A percentile compares a stretch with the other conserved stretches of the same genome.
Conservation (phyloP, 2,888 invertebrate species). For the Meteorus colon region DNA sequence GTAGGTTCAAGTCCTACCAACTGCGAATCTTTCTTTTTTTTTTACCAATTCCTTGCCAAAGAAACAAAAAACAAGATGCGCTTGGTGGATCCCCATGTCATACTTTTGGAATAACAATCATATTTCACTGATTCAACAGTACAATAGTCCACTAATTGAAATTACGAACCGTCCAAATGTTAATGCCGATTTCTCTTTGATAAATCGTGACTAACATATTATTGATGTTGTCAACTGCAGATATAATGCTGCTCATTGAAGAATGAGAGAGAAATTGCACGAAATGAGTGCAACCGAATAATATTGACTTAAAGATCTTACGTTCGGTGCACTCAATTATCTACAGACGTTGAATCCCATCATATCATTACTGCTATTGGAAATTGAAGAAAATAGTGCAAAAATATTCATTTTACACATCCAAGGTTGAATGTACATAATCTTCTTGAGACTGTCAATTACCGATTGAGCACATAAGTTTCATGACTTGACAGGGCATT, state of each 20-base stretch:
- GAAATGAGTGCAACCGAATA: not conserved
- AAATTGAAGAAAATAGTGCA: not conserved
- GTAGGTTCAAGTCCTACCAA: conserved; percentile 93
- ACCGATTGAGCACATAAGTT: not conserved
- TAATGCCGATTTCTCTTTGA: not conserved
- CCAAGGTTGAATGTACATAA: not conserved
- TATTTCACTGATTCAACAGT: not conserved
- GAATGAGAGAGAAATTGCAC: not conserved
- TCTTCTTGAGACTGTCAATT: not conserved
- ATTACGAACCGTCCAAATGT: not conserved
- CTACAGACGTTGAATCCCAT: not conserved
- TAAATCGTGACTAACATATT: not conserved
- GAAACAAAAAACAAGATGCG: not conserved
- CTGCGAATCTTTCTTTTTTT: conserved; percentile 75
- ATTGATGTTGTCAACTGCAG: not conserved
- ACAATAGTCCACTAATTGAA: not conserved
- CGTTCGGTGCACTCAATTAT: not conserved
- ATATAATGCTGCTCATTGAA: not conserved
- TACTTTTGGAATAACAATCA: not conserved
- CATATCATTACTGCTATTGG: not conserved
- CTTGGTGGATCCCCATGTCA: not conserved
- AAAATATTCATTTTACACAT: not conserved
- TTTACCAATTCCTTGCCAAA: not conserved
- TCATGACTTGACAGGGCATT: not conserved
- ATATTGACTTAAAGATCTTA: conserved; percentile 9